These are phyloP conservation scores for Ophthalmolycus amberensis DNA, from an alignment of 2,113 vertebrate genomes.

Conservation along the genomic window DNA sequence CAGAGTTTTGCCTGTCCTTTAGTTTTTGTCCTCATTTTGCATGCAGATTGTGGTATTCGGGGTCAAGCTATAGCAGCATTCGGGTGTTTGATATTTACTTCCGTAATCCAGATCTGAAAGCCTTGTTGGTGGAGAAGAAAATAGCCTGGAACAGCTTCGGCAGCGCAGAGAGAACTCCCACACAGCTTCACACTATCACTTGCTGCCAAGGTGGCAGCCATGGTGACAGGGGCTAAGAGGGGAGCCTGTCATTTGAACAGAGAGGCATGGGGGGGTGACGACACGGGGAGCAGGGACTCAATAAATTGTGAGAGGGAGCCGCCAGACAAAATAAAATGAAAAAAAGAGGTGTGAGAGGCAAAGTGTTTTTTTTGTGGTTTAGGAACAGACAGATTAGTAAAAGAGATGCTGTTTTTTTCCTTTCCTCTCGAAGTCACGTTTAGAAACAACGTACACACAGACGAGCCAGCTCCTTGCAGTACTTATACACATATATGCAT, in stretches of 20 bases:
- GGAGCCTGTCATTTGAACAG: slow-evolving; percentile 71
- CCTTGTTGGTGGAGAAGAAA: slow-evolving; percentile 16
- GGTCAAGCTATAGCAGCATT: slow-evolving; percentile 1
- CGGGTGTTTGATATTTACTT: slow-evolving; percentile 23
- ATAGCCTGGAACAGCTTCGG: slow-evolving; percentile 44
- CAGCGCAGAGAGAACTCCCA: slow-evolving; percentile 57
- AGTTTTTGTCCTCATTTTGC: background rate
- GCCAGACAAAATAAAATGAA: slow-evolving; percentile 48
- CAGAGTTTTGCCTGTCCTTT: background rate
- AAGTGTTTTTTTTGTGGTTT: slow-evolving; percentile 6
- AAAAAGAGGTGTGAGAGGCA: slow-evolving; percentile 24
- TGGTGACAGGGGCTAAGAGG: slow-evolving; percentile 74
- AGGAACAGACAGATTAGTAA: slow-evolving; percentile 26
- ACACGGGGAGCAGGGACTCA: slow-evolving; percentile 49
- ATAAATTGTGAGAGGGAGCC: slow-evolving; percentile 46
- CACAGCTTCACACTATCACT: slow-evolving; percentile 56
- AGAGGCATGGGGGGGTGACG: slow-evolving; percentile 34
- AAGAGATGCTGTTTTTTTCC: slow-evolving; percentile 9
- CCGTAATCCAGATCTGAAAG: slow-evolving; percentile 27
- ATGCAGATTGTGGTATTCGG: background rate
- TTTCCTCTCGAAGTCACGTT: background rate
- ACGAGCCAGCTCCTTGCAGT: background rate
- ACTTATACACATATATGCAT: too few relatives aligned
- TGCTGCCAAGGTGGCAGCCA: slow-evolving; percentile 68
- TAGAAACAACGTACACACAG: background rate